phyloP scores from a whole-genome alignment of 1,140 invertebrate genomes.

The Drosophila sturtevanti region DNA sequence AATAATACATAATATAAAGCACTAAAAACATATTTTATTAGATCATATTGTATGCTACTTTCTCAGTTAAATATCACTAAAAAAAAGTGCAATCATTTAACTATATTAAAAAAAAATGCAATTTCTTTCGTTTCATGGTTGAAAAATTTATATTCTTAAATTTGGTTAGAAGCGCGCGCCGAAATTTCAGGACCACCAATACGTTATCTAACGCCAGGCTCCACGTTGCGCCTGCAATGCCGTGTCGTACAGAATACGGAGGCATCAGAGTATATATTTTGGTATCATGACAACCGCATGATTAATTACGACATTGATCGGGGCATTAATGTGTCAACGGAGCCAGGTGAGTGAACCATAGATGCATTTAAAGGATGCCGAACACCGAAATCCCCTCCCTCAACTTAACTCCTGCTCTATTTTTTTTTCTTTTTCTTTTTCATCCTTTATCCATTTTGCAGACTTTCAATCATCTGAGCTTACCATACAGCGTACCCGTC shows the following conservation, averaged over 20 bases:
- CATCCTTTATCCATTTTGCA: conserved; percentile 53
- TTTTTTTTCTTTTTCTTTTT: not conserved
- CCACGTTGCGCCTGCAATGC: conserved; percentile 90
- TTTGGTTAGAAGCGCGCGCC: conserved; percentile 89
- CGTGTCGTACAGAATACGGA: conserved; percentile 91
- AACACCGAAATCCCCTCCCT: not conserved
- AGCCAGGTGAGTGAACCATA: conserved; percentile 79
- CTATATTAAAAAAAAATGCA: no score
- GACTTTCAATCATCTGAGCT: conserved; percentile 86
- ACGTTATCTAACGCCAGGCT: conserved; percentile 93
- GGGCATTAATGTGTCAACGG: conserved; percentile 91
- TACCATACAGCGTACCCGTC: conserved; percentile 87
- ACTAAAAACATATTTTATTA: no score
- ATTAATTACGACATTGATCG: conserved; percentile 94
- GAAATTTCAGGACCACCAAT: conserved; percentile 92
- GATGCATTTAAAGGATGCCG: no score
- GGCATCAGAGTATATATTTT: conserved; percentile 92
- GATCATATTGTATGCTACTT: no score
- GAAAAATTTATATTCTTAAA: conserved; percentile 21
- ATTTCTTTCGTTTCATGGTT: not conserved
- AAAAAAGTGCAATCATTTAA: no score
- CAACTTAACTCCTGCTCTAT: conserved; percentile 18
- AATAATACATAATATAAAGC: no score
- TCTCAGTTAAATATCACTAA: no score
- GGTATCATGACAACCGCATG: conserved; percentile 95